phyloP scores from a whole-genome alignment of 2,797 vertebrate genomes.

The Spatula versicolor region DNA sequence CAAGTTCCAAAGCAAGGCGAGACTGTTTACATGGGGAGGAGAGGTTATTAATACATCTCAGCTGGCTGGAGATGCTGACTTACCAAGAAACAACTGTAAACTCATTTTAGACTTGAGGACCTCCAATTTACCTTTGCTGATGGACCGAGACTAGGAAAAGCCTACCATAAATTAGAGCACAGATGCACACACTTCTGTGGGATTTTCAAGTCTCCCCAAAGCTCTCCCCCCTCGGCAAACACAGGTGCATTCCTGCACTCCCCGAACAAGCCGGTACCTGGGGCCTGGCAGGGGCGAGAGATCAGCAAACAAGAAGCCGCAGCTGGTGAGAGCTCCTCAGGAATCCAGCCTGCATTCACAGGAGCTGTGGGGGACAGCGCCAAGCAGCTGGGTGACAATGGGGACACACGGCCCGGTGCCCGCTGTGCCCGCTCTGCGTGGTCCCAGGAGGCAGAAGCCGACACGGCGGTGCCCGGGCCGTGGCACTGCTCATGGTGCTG shows the following conservation, averaged over 20 bases:
- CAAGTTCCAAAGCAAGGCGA: background rate
- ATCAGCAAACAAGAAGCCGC: background rate
- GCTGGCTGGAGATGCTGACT: background rate
- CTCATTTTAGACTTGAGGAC: constrained; percentile 26
- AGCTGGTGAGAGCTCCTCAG: no score
- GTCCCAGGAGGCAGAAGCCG: background rate
- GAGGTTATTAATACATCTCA: background rate
- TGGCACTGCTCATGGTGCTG: no score
- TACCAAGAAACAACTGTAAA: background rate
- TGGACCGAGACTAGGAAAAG: background rate
- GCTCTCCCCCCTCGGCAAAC: background rate
- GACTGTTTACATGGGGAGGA: accelerated
- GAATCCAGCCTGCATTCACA: accelerated
- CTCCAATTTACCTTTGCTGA: background rate
- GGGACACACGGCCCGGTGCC: no score
- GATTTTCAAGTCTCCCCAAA: background rate
- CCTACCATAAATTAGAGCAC: background rate
- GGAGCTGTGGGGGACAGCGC: background rate
- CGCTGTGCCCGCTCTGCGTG: background rate
- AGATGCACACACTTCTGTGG: background rate
- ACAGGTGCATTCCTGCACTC: accelerated
- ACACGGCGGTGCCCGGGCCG: no score
- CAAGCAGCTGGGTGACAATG: background rate
- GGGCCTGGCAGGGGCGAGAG: accelerated
- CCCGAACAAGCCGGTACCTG: accelerated